Evolutionary conservation across 2,888 invertebrate species (phyloP).

Genomic region (Eupithecia inturbata): DNA sequence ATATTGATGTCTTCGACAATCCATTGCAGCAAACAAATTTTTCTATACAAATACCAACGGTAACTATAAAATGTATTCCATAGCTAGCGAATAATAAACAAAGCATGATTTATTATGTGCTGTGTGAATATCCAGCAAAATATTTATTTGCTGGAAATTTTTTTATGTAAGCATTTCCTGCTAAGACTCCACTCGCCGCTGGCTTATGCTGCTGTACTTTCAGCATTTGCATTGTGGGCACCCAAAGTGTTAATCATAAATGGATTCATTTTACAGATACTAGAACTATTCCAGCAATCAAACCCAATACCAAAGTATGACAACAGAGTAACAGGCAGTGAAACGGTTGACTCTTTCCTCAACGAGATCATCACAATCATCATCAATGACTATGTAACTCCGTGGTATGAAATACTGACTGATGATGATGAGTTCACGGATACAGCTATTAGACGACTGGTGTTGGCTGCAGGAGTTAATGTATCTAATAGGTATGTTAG

Average conservation of each 20-base stretch:
- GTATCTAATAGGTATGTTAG: slow-evolving; percentile 86
- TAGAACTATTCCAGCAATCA: slow-evolving; percentile 67
- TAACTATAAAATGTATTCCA: slow-evolving; percentile 45
- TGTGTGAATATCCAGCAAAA: background rate
- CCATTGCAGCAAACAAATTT: slow-evolving; percentile 76
- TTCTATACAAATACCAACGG: slow-evolving; percentile 73
- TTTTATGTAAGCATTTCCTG: no score
- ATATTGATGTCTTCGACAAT: slow-evolving; percentile 76
- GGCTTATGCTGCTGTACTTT: background rate
- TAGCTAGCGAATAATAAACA: background rate
- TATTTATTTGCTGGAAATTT: no score
- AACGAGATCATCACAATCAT: slow-evolving; percentile 93
- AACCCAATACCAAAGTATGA: slow-evolving; percentile 68
- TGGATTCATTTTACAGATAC: slow-evolving; percentile 56
- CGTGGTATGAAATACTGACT: slow-evolving; percentile 88
- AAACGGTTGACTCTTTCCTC: slow-evolving; percentile 92
- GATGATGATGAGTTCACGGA: slow-evolving; percentile 89
- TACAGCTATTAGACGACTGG: slow-evolving; percentile 87
- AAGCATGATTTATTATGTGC: background rate
- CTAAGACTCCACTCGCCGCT: background rate
- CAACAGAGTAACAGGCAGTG: slow-evolving; percentile 91
- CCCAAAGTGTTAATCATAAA: background rate
- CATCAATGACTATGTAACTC: slow-evolving; percentile 91
- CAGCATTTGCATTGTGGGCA: background rate
- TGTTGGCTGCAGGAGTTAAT: slow-evolving; percentile 86